phyloP scores from a whole-genome alignment of 2,113 vertebrate genomes.

The Silurus meridionalis region DNA sequence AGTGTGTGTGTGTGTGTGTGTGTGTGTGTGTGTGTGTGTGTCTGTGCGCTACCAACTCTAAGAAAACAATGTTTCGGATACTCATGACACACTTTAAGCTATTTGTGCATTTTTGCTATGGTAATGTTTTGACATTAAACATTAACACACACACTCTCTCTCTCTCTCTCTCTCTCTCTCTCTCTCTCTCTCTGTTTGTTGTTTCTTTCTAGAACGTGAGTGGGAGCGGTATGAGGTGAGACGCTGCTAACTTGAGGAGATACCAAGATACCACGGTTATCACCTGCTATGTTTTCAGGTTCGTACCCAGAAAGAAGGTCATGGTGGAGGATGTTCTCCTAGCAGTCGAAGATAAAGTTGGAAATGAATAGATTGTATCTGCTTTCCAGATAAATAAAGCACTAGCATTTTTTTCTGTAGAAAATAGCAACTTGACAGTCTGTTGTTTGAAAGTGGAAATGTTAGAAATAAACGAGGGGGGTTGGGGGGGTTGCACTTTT shows the following conservation, averaged over 20 bases:
- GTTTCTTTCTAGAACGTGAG: not conserved
- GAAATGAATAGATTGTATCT: not conserved
- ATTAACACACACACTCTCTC: no score
- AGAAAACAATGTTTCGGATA: not conserved
- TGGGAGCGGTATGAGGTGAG: not conserved
- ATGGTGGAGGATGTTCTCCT: not conserved
- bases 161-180: not conserved
- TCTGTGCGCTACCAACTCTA: not conserved
- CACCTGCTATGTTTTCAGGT: not conserved
- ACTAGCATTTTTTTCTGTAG: not conserved
- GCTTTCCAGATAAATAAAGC: not conserved
- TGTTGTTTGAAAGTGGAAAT: not conserved
- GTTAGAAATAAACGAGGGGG: not conserved
- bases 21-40: not conserved
- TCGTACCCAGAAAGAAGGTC: not conserved
- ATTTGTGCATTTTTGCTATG: constrained; percentile 1
- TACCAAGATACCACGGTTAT: not conserved
- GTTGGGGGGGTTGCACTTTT: not conserved
- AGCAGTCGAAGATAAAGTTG: not conserved
- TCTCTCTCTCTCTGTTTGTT: not conserved
- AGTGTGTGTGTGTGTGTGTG: not conserved
- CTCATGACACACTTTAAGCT: not conserved
- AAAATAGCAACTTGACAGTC: not conserved
- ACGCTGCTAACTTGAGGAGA: not conserved
- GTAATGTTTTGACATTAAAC: constrained; percentile 16